Evolutionary conservation across 92 coral and sea anemone genomes (phyloP).

Genomic region (Paramuricea clavata): DNA sequence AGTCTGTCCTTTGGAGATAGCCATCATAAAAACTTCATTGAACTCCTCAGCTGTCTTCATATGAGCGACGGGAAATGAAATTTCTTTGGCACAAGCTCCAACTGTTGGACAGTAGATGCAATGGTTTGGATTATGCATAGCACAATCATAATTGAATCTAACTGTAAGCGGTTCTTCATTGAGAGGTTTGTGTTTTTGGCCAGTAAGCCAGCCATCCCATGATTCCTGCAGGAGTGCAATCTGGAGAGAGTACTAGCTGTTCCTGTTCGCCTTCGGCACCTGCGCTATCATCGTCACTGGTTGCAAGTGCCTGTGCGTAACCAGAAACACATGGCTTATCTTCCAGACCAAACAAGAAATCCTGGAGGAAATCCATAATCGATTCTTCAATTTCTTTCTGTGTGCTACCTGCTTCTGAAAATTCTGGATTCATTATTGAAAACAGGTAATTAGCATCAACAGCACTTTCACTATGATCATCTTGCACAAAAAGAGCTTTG

Average conservation of each 20-base stretch:
- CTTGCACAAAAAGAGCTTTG: slow-evolving; percentile 46
- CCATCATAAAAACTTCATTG: no score
- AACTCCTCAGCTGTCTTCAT: no score
- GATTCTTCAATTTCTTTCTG: slow-evolving; percentile 44
- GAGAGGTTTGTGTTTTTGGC: slow-evolving; percentile 74
- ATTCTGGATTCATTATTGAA: slow-evolving; percentile 31
- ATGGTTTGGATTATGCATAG: slow-evolving; percentile 49
- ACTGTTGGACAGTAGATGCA: slow-evolving; percentile 13
- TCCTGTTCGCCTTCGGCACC: slow-evolving; percentile 18
- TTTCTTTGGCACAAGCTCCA: no score
- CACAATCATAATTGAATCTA: slow-evolving; percentile 14
- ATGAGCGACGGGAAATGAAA: background rate
- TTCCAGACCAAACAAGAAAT: slow-evolving; percentile 58
- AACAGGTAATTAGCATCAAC: slow-evolving; percentile 59
- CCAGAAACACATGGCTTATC: slow-evolving; percentile 36
- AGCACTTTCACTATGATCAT: background rate
- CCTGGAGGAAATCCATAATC: slow-evolving; percentile 55
- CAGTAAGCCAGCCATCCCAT: slow-evolving; percentile 77
- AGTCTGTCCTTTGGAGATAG: background rate
- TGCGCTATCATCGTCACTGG: slow-evolving; percentile 4
- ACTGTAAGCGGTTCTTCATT: slow-evolving; percentile 18
- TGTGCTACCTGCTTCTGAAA: slow-evolving; percentile 43
- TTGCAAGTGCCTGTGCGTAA: slow-evolving; percentile 37
- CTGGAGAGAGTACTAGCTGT: slow-evolving; percentile 47
- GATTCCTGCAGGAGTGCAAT: slow-evolving; percentile 61